Conservation (phyloP, 1,140 invertebrate species). For the Mylabris phalerata region DNA sequence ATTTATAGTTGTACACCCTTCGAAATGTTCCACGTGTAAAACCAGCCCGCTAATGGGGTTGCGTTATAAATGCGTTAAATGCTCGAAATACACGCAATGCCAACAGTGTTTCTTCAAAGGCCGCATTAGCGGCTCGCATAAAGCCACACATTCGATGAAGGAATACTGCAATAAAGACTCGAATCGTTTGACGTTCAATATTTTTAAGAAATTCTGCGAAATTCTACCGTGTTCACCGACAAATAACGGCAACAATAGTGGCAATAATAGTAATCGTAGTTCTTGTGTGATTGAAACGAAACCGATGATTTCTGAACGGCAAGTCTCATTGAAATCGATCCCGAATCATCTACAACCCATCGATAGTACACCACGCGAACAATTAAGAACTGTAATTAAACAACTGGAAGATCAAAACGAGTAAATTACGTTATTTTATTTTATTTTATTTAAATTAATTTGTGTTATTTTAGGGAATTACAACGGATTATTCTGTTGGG, state of each 20-base stretch:
- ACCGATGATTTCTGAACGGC: neutral
- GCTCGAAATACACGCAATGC: slow-evolving; percentile 67
- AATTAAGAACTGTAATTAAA: slow-evolving; percentile 54
- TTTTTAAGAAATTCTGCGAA: slow-evolving; percentile 38
- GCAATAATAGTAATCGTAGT: too few species aligned
- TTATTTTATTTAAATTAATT: slow-evolving; percentile 3
- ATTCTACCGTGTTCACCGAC: slow-evolving; percentile 23
- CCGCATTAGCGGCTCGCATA: slow-evolving; percentile 59
- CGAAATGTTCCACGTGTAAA: slow-evolving; percentile 49
- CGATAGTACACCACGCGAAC: slow-evolving; percentile 28
- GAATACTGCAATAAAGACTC: slow-evolving; percentile 56
- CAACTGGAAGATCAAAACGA: slow-evolving; percentile 55
- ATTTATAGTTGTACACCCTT: slow-evolving; percentile 44
- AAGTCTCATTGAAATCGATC: neutral
- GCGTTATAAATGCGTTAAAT: slow-evolving; percentile 63
- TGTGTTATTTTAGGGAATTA: slow-evolving; percentile 29
- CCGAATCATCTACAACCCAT: neutral
- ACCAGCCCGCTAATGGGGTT: slow-evolving; percentile 48
- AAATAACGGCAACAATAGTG: slow-evolving; percentile 15
- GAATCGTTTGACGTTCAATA: slow-evolving; percentile 20
- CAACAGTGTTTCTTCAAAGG: slow-evolving; percentile 71
- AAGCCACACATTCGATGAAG: slow-evolving; percentile 62
- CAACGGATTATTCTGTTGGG: slow-evolving; percentile 31
- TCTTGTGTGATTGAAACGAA: slow-evolving; percentile 12
- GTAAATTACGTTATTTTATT: slow-evolving; percentile 34